Evolutionary conservation across 2,797 vertebrate genomes (phyloP).

Genomic region (Yasuhikotakia modesta): DNA sequence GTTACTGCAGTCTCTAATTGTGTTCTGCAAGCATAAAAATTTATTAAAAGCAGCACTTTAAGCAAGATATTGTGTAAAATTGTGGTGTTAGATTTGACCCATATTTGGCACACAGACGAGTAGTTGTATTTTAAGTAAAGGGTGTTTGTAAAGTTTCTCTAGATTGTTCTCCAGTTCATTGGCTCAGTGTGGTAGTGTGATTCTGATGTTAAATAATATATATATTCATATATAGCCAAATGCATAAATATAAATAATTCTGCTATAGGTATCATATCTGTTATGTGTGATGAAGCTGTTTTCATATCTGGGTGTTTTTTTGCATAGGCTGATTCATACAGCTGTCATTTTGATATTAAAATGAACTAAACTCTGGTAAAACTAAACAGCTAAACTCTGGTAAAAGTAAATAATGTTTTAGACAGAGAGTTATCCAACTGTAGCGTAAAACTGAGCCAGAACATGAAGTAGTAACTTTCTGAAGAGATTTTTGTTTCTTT

Average conservation of each 20-base stretch:
- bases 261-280: background rate
- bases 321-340: background rate
- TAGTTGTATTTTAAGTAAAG: background rate
- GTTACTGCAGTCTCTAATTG: slow-evolving; percentile 3
- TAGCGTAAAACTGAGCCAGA: background rate
- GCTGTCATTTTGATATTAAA: background rate
- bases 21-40: slow-evolving; percentile 1
- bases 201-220: background rate
- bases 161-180: background rate
- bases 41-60: background rate
- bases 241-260: no score
- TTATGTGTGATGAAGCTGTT: background rate
- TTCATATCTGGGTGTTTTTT: background rate
- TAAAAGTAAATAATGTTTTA: background rate
- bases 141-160: background rate
- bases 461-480: background rate
- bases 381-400: background rate
- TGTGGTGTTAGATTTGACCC: background rate
- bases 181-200: background rate
- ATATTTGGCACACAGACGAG: background rate
- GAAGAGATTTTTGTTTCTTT: background rate
- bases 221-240: no score
- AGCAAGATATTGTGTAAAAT: background rate
- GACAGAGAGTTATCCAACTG: background rate
- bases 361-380: background rate